Conservation (phyloP, 2,797 vertebrate genomes). For the Malurus splendens region DNA sequence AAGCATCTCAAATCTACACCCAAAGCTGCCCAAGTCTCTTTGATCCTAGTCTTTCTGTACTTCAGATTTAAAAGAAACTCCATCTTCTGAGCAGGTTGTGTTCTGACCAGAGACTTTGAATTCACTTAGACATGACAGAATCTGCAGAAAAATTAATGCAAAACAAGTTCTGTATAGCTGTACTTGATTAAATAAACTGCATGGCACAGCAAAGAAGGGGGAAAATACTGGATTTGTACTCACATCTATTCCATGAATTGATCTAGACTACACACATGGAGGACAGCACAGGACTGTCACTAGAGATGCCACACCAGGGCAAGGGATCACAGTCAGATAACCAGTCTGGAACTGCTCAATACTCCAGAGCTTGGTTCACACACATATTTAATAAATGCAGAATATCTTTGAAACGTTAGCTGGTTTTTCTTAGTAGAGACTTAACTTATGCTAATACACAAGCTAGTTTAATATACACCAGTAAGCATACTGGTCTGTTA, state of each 20-base stretch:
- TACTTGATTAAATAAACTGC: not conserved
- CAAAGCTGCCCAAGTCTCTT: not conserved
- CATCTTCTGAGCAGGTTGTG: not conserved
- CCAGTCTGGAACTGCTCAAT: not conserved
- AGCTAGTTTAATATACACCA: not conserved
- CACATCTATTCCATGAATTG: not conserved
- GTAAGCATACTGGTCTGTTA: not conserved
- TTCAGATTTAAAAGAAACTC: not conserved
- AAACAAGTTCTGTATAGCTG: not conserved
- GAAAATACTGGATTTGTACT: not conserved
- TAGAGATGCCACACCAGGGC: not conserved
- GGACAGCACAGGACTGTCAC: not conserved
- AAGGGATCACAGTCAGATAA: not conserved
- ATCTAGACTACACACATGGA: fast-evolving
- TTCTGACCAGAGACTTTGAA: not conserved
- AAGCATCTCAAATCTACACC: not conserved
- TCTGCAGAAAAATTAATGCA: not conserved
- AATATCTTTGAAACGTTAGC: not conserved
- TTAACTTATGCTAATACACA: not conserved
- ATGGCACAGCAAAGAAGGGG: not conserved
- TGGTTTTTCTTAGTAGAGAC: not conserved
- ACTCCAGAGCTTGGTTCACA: not conserved
- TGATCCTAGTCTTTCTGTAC: not conserved
- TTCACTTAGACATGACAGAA: not conserved
- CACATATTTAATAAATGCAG: not conserved